Conservation (phyloP, 2,113 vertebrate species). For the Orientallactaga bullata region DNA sequence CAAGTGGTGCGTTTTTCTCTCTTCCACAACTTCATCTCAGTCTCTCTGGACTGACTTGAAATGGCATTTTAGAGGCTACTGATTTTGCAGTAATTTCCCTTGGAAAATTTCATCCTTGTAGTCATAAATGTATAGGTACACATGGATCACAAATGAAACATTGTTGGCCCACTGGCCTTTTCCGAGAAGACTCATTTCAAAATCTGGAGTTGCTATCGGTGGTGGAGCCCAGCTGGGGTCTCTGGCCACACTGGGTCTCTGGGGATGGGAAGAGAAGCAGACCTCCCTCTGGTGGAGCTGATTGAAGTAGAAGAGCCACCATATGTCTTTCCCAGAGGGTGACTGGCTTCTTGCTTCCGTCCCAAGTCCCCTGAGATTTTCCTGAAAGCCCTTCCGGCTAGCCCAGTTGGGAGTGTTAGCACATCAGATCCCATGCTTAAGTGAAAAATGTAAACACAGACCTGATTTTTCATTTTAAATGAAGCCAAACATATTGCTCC, state of each 20-base stretch:
- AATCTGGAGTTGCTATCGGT: background rate
- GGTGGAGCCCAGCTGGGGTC: background rate
- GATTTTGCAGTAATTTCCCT: background rate
- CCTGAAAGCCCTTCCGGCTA: conserved; percentile 73
- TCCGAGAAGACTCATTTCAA: conserved; percentile 14
- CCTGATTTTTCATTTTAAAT: conserved; percentile 80
- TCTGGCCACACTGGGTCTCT: background rate
- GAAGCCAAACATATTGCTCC: conserved; percentile 76
- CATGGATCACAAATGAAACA: background rate
- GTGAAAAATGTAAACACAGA: conserved; percentile 77
- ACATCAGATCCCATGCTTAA: conserved; percentile 68
- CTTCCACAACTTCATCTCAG: background rate
- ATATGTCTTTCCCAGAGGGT: conserved; percentile 65
- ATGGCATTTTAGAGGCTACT: background rate
- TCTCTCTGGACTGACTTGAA: background rate
- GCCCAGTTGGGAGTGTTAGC: conserved; percentile 54
- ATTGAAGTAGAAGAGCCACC: conserved; percentile 51
- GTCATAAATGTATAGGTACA: background rate
- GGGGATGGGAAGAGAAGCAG: background rate
- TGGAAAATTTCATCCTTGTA: background rate
- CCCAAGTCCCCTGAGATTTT: conserved; percentile 58
- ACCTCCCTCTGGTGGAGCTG: conserved; percentile 24
- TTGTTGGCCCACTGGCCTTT: conserved; percentile 26
- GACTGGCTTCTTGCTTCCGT: background rate
- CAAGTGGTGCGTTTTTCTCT: background rate